Conservation (phyloP, 1,140 invertebrate genomes). For the Dreissena rostriformis region DNA sequence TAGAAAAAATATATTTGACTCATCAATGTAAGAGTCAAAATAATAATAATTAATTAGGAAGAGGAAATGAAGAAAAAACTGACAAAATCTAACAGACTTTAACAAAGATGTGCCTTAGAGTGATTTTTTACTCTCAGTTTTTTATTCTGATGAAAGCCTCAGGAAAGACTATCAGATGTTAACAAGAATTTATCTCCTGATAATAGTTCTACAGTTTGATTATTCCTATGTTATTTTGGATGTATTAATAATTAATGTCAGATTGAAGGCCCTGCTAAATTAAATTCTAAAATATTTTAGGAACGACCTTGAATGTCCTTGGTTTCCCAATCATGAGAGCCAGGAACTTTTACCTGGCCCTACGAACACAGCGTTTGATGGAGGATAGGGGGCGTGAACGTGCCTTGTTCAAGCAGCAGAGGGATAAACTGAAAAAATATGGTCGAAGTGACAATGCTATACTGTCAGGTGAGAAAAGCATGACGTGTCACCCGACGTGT, state of each 20-base stretch:
- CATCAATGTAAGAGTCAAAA: too few species aligned
- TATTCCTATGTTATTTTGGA: not conserved
- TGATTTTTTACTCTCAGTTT: too few species aligned
- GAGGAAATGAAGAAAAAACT: too few species aligned
- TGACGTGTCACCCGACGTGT: not conserved
- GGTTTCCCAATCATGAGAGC: constrained; percentile 41
- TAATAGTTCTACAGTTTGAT: not conserved
- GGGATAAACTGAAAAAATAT: constrained; percentile 20
- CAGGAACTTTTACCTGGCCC: not conserved
- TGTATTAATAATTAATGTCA: not conserved
- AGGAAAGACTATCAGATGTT: too few species aligned
- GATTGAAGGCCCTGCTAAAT: not conserved
- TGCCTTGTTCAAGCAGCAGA: not conserved
- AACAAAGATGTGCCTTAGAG: too few species aligned
- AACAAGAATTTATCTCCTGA: not conserved
- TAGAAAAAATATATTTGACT: too few species aligned
- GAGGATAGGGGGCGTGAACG: not conserved
- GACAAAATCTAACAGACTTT: too few species aligned
- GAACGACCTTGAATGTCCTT: constrained; percentile 45
- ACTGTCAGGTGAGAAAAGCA: constrained; percentile 25
- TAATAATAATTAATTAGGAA: too few species aligned
- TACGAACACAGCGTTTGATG: constrained; percentile 14
- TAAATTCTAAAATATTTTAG: too few species aligned
- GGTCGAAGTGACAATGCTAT: constrained; percentile 16
- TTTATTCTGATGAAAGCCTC: too few species aligned